A percentile compares a stretch with the other conserved stretches of the same genome.
These are phyloP conservation scores for Enteromius treurensis DNA, from an alignment of 2,797 vertebrate species.

Conservation along the genomic window DNA sequence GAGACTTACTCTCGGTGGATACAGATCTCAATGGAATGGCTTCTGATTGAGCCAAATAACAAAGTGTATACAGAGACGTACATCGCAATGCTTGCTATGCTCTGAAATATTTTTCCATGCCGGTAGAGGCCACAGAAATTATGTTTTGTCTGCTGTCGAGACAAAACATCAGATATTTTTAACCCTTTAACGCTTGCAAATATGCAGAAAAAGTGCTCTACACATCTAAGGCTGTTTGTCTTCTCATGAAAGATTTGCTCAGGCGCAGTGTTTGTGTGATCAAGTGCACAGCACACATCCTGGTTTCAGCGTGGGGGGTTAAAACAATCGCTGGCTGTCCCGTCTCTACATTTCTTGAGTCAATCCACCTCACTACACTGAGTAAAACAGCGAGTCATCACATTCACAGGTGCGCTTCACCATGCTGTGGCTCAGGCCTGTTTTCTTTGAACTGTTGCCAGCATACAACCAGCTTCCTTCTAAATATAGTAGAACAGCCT, in stretches of 20 bases:
- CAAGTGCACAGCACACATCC: constrained; percentile 1
- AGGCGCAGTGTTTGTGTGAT: constrained; percentile 18
- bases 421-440: constrained; percentile 61
- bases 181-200: background rate
- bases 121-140: background rate
- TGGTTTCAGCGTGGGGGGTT: background rate
- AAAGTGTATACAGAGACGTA: constrained; percentile 40
- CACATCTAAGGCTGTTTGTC: background rate
- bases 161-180: background rate
- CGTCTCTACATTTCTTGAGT: constrained; percentile 51
- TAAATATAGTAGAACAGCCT: constrained; percentile 73
- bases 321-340: constrained; percentile 36
- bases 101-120: background rate
- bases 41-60: constrained; percentile 40
- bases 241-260: constrained; percentile 47
- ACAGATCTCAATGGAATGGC: constrained; percentile 41
- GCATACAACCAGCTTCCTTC: constrained; percentile 61
- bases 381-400: constrained; percentile 77
- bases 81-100: constrained; percentile 39
- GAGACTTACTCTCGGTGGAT: constrained; percentile 26
- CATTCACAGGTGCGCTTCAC: constrained; percentile 75
- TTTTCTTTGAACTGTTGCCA: constrained; percentile 73
- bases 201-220: background rate
- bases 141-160: constrained; percentile 23
- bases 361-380: constrained; percentile 57